phyloP scores from a whole-genome alignment of 1,140 invertebrate genomes.

The Lithobius niger region DNA sequence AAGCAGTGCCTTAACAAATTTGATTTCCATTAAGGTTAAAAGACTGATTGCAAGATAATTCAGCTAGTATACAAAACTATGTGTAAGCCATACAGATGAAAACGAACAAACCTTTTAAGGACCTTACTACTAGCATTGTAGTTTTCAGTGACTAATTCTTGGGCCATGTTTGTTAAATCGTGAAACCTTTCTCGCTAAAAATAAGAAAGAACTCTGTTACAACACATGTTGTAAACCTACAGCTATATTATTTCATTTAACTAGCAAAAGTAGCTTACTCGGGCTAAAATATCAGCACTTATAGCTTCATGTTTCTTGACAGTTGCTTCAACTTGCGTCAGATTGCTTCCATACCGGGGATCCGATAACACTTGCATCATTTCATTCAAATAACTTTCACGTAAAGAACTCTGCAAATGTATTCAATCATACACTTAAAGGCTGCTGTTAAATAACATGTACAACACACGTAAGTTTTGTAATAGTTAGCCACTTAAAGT shows the following conservation, averaged over 20 bases:
- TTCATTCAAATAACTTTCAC: constrained; percentile 90
- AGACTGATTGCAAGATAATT: too few relatives aligned
- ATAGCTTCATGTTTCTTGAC: constrained; percentile 98
- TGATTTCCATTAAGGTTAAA: too few relatives aligned
- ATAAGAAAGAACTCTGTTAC: constrained; percentile 8
- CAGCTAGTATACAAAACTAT: too few relatives aligned
- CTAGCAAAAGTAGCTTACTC: constrained; percentile 35
- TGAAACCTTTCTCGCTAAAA: constrained; percentile 80
- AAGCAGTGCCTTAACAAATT: too few relatives aligned
- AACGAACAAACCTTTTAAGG: constrained; percentile 36
- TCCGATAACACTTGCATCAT: constrained; percentile 94
- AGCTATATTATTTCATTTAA: not conserved
- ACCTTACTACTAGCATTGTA: constrained; percentile 82
- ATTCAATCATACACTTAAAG: not conserved
- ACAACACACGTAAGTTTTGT: not conserved
- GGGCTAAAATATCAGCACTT: constrained; percentile 85
- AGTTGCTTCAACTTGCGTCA: constrained; percentile 88
- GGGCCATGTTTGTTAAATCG: constrained; percentile 78
- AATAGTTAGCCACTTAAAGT: too few relatives aligned
- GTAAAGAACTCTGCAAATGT: constrained; percentile 55
- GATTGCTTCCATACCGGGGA: constrained; percentile 75
- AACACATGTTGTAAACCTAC: not conserved
- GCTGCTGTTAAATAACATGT: constrained; percentile 1
- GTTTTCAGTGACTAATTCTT: constrained; percentile 77
- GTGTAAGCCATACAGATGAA: too few relatives aligned